Evolutionary conservation across 2,797 vertebrate species (phyloP).

Genomic region (Sciurus carolinensis): DNA sequence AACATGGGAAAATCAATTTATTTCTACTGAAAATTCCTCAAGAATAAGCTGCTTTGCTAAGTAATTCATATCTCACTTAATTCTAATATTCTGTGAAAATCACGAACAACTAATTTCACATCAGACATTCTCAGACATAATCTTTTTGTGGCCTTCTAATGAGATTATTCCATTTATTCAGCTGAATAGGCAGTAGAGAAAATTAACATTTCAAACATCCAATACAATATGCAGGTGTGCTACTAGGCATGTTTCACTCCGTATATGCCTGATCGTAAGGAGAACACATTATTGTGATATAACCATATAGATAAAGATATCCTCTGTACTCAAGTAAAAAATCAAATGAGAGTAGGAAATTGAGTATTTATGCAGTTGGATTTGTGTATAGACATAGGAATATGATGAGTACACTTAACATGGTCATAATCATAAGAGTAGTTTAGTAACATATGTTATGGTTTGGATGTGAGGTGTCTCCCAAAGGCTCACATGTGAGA

Average conservation of each 20-base stretch:
- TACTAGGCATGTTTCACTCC: background rate
- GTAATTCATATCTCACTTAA: background rate
- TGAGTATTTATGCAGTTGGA: background rate
- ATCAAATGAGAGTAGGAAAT: background rate
- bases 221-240: background rate
- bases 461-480: too few relatives aligned
- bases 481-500: too few relatives aligned
- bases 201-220: background rate
- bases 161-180: background rate
- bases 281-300: background rate
- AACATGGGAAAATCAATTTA: background rate
- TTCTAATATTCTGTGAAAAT: background rate
- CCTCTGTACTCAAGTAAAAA: background rate
- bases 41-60: background rate
- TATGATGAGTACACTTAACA: background rate
- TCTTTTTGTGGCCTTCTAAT: background rate
- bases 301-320: background rate
- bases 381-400: background rate
- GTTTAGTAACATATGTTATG: background rate
- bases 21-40: background rate
- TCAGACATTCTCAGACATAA: background rate
- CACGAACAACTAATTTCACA: background rate
- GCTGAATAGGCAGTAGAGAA: background rate
- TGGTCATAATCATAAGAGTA: background rate
- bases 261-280: background rate